Conservation (phyloP, 2,113 vertebrate genomes). For the Deroptyus accipitrinus region DNA sequence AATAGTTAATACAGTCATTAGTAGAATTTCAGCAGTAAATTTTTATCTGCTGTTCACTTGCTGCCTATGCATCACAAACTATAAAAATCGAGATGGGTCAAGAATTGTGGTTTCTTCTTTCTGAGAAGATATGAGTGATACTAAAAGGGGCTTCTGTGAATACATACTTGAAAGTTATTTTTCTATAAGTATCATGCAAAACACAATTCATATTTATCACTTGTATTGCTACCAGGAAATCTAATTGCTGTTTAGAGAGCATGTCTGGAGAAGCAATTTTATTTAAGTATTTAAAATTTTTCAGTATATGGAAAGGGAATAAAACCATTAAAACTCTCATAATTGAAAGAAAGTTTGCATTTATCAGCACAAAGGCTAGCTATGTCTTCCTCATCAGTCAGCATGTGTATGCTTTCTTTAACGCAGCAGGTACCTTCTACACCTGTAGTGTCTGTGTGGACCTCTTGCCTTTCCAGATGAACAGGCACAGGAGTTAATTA, state of each 20-base stretch:
- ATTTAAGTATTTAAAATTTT: slow-evolving; percentile 37
- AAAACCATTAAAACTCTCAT: neutral
- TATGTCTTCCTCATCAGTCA: neutral
- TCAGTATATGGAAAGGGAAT: neutral
- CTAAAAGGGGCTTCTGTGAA: neutral
- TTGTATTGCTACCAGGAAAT: neutral
- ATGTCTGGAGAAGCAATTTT: neutral
- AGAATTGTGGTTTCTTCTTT: neutral
- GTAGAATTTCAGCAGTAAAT: neutral
- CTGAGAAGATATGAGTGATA: neutral
- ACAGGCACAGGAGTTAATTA: slow-evolving; percentile 32
- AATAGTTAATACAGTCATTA: neutral
- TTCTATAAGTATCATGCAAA: neutral
- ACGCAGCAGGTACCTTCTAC: slow-evolving; percentile 13
- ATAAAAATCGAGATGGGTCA: neutral
- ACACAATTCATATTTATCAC: neutral
- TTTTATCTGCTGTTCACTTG: neutral
- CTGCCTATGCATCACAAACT: neutral
- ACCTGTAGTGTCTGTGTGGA: slow-evolving; percentile 42
- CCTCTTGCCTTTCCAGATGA: slow-evolving; percentile 19
- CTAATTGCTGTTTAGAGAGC: slow-evolving; percentile 14
- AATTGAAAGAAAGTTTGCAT: neutral
- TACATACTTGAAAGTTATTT: neutral
- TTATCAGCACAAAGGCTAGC: neutral
- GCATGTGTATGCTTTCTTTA: neutral